Base-by-base conservation (phyloP, 2,113 vertebrate species). In the Nansenia antarctica region DNA sequence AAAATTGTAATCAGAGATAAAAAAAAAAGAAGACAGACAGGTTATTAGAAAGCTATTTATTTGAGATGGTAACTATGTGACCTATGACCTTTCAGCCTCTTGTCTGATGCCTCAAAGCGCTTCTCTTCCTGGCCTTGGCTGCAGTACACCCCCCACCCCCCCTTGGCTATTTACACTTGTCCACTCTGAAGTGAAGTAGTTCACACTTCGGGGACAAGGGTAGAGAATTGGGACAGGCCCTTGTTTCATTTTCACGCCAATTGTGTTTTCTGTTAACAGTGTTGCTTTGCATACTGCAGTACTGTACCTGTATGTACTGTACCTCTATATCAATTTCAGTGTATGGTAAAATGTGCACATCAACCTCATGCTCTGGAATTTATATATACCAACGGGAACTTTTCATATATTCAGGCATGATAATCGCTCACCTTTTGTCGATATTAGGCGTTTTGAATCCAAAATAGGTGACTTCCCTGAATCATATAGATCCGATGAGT, bases 1-100 rank as follows among this genome's bases (percentile, higher is more conserved):
- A 67, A 70, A 86, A 85, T 88, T 88, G 86, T 90, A 86, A 85
- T 71, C 59, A 3, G 66, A 53, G 74, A 70, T 39, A 39, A 63
- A 69, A 67, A n/a, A n/a, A n/a, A n/a, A n/a, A n/a, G n/a, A n/a
- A n/a, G n/a, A n/a, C n/a, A 72, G 75, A 77, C 54, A 59, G n/a
- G 27, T 58, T 37, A 12, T 20, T 22, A 31, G 37, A 24, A 54
- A 35, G 32, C 15, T 54, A 20, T 32, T 61, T 11, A 22, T 29
- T 62, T 35, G 12, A 26, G 9, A 26, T 37, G 35, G 39, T 24
- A 30, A 47, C 15, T 14, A 20, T 64, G 62, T n/a, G 74, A 76
- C 70, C 11, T 34, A 67, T 64, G 76, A 69, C 64, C 65, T 65
- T 73, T 26, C n/a, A n/a, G n/a, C n/a, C n/a, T n/a, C n/a, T n/a